phyloP scores from a whole-genome alignment of 2,113 vertebrate species.

The Sinocyclocheilus anophthalmus region DNA sequence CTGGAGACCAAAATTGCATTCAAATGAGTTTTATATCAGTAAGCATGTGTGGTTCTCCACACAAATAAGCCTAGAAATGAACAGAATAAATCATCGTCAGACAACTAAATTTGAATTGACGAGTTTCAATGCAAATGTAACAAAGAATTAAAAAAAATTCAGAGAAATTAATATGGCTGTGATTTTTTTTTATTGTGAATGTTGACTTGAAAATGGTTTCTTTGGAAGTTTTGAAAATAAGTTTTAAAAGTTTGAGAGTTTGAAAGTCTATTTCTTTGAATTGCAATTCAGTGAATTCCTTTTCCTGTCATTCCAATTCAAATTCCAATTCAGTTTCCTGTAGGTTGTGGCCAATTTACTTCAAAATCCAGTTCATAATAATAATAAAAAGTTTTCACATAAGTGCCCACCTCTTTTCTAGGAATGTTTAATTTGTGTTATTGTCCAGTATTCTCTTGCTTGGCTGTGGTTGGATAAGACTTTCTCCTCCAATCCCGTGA shows the following conservation, averaged over 20 bases:
- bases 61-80: background rate
- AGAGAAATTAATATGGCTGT: no score
- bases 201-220: no score
- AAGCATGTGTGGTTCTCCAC: background rate
- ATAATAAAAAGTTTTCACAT: background rate
- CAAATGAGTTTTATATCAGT: background rate
- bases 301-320: background rate
- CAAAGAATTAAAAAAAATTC: background rate
- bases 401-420: background rate
- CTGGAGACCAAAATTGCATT: background rate
- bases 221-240: background rate
- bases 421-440: conserved; percentile 5
- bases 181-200: no score
- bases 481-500: background rate
- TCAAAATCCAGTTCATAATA: background rate
- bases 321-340: background rate
- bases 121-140: background rate
- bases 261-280: background rate
- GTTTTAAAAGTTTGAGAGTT: background rate
- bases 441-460: background rate
- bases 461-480: background rate
- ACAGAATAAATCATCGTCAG: background rate
- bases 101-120: background rate
- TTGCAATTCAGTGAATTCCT: background rate
- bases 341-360: background rate